Percentiles rank a stretch among this genome's conserved stretches.
phyloP scores from a whole-genome alignment of 2,888 invertebrate species.

The Sympetrum striolatum region DNA sequence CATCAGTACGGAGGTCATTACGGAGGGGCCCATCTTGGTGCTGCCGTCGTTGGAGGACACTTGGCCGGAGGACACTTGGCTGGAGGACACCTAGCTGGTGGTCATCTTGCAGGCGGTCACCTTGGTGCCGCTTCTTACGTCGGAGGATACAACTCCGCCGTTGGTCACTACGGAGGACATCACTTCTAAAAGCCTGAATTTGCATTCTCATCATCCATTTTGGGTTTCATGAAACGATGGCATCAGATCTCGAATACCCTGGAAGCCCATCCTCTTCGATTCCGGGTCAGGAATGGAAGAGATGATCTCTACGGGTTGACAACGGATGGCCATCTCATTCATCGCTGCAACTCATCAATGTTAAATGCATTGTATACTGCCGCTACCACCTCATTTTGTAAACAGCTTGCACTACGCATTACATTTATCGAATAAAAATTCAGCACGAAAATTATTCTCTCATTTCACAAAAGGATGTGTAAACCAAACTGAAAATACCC shows the following conservation, averaged over 20 bases:
- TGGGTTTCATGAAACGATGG: neutral
- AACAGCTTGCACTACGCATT: neutral
- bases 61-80: neutral
- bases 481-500: no score
- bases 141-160: neutral
- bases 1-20: constrained; percentile 4
- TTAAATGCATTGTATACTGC: neutral
- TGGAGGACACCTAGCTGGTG: no score
- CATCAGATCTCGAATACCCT: neutral
- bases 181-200: neutral
- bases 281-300: neutral
- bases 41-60: neutral
- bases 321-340: neutral
- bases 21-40: constrained; percentile 9
- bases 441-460: neutral
- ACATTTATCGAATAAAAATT: neutral
- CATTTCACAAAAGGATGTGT: no score
- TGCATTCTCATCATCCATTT: neutral
- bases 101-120: no score
- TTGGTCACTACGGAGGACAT: neutral
- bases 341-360: neutral
- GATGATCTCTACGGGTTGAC: neutral
- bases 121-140: neutral
- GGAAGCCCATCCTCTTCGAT: neutral
- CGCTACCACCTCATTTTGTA: neutral